Evolutionary conservation across 1,140 invertebrate genomes (phyloP).

Genomic region (Holotrichia oblita): DNA sequence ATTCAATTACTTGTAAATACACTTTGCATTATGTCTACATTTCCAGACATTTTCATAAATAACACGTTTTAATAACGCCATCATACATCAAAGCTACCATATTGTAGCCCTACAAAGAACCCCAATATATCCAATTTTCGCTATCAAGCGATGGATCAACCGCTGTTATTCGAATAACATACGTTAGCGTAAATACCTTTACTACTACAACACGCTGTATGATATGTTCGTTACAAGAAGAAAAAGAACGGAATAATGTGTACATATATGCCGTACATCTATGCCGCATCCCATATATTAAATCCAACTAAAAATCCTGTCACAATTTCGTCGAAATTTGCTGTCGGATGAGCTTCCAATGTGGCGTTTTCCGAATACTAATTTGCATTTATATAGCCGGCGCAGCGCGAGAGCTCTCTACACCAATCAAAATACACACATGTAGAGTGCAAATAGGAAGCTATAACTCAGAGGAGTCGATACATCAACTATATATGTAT

Average conservation of each 20-base stretch:
- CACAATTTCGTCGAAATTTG: conserved; percentile 1
- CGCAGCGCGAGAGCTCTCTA: too few relatives aligned
- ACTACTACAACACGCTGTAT: too few relatives aligned
- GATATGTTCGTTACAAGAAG: too few relatives aligned
- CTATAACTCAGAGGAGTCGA: too few relatives aligned
- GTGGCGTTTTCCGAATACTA: background rate
- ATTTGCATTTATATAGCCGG: conserved; percentile 2
- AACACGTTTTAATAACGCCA: background rate
- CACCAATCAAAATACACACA: too few relatives aligned
- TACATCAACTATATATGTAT: too few relatives aligned
- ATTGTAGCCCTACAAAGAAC: too few relatives aligned
- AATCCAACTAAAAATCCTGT: conserved; percentile 6
- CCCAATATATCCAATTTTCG: background rate
- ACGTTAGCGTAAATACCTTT: background rate
- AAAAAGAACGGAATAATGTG: background rate
- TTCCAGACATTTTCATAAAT: too few relatives aligned
- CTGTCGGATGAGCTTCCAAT: background rate
- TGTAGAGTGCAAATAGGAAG: too few relatives aligned
- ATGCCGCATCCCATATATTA: background rate
- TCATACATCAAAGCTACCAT: too few relatives aligned
- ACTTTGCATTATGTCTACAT: too few relatives aligned
- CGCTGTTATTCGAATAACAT: background rate
- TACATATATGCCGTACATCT: background rate
- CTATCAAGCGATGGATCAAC: background rate
- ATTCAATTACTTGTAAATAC: too few relatives aligned